Evolutionary conservation across 2,888 invertebrate genomes (phyloP).

Genomic region (Sesamia inferens): DNA sequence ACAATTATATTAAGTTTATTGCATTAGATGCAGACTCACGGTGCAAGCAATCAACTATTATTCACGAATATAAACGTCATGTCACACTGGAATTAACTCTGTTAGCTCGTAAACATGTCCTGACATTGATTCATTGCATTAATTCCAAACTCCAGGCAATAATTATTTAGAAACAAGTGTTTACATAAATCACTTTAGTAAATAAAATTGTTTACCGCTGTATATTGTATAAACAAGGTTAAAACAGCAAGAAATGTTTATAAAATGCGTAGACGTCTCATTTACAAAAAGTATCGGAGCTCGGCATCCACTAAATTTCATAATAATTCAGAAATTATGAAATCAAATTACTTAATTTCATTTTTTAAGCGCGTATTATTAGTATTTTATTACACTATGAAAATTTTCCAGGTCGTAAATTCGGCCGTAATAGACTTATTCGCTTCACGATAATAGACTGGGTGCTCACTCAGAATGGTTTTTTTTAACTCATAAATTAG

Average conservation of each 20-base stretch:
- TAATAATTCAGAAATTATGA: slow-evolving; percentile 49
- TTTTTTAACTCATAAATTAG: slow-evolving; percentile 18
- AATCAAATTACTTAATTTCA: slow-evolving; percentile 41
- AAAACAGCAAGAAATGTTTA: slow-evolving; percentile 48
- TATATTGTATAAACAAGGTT: slow-evolving; percentile 53
- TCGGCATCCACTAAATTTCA: slow-evolving; percentile 40
- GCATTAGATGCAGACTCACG: slow-evolving; percentile 65
- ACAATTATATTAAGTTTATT: slow-evolving; percentile 69
- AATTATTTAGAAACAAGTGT: slow-evolving; percentile 82
- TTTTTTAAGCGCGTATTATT: slow-evolving; percentile 37
- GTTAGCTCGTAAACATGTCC: slow-evolving; percentile 89
- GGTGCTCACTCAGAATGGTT: neutral
- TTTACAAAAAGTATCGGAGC: slow-evolving; percentile 40
- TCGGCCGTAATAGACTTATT: slow-evolving; percentile 36
- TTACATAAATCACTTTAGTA: slow-evolving; percentile 74
- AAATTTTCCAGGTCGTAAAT: slow-evolving; percentile 29
- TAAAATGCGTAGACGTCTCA: slow-evolving; percentile 47
- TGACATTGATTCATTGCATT: slow-evolving; percentile 88
- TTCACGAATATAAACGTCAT: slow-evolving; percentile 89
- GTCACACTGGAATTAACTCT: slow-evolving; percentile 88
- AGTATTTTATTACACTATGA: slow-evolving; percentile 32
- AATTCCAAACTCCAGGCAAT: slow-evolving; percentile 82
- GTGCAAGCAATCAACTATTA: slow-evolving; percentile 85
- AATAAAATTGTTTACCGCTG: slow-evolving; percentile 65
- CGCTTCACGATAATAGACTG: slow-evolving; percentile 22